phyloP scores from a whole-genome alignment of 2,797 vertebrate genomes.

The Cuniculus paca region DNA sequence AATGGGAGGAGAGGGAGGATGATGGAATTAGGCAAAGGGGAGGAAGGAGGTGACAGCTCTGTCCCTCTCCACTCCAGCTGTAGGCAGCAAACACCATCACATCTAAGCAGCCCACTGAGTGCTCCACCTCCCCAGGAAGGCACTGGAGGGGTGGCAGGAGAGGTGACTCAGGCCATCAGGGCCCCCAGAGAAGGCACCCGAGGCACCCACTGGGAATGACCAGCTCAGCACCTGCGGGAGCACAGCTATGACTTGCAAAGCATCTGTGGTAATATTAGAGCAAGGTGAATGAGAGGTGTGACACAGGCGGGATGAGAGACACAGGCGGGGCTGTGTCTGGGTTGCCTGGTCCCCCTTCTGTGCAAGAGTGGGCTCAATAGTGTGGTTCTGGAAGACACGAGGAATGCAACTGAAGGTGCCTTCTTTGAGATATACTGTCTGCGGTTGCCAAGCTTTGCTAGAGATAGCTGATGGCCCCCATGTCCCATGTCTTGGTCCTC shows the following conservation, averaged over 20 bases:
- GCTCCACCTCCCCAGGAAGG: neutral
- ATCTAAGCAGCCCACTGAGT: neutral
- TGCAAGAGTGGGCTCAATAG: neutral
- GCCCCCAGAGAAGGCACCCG: neutral
- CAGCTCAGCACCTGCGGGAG: neutral
- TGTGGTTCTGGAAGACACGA: constrained; percentile 30
- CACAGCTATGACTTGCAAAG: neutral
- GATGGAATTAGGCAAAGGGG: neutral
- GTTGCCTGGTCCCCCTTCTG: neutral
- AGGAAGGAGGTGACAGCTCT: neutral
- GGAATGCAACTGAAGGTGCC: neutral
- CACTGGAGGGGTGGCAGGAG: neutral
- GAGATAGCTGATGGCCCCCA: neutral
- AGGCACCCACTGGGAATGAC: neutral
- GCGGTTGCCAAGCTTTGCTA: too few relatives aligned
- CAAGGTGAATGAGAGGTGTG: neutral
- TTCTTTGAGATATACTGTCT: neutral
- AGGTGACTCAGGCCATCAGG: neutral
- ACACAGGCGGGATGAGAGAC: too few relatives aligned
- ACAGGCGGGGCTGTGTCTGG: neutral
- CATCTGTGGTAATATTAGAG: neutral
- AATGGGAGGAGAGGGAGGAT: neutral
- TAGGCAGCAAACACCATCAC: neutral
- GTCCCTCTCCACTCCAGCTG: neutral
- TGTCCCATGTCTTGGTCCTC: neutral